Percentiles rank a stretch among this genome's conserved stretches.
These are phyloP conservation scores for Petrosia ficiformis DNA, from an alignment of 37 sponge, comb jelly and placozoan species.

Conservation along the genomic window DNA sequence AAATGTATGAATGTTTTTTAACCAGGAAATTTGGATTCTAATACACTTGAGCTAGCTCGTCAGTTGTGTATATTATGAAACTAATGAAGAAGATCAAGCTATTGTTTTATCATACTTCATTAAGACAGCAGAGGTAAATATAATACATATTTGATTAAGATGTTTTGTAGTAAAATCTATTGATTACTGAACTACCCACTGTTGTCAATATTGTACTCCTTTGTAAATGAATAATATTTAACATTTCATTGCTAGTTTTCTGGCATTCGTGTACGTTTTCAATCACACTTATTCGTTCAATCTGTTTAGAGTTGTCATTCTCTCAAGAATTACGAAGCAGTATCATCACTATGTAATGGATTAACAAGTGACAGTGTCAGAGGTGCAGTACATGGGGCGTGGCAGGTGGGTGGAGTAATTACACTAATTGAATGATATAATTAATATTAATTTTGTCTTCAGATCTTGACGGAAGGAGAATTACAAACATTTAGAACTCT, in stretches of 20 bases:
- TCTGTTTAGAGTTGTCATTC: slow-evolving; percentile 57
- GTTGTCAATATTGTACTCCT: too few relatives aligned
- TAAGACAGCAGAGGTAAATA: slow-evolving; percentile 64
- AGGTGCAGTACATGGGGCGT: neutral
- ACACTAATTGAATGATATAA: neutral
- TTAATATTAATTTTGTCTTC: neutral
- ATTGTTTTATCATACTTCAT: slow-evolving; percentile 69
- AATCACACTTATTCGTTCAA: neutral
- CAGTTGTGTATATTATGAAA: slow-evolving; percentile 48
- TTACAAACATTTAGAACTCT: too few relatives aligned
- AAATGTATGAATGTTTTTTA: neutral
- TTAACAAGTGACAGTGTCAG: slow-evolving; percentile 17
- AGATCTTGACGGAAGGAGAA: slow-evolving; percentile 13
- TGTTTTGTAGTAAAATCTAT: too few relatives aligned
- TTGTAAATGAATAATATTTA: too few relatives aligned
- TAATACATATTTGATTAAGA: too few relatives aligned
- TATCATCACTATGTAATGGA: slow-evolving; percentile 50
- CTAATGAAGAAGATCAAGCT: slow-evolving; percentile 35
- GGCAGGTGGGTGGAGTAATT: slow-evolving; percentile 30
- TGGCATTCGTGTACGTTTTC: neutral
- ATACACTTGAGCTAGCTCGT: slow-evolving; percentile 67
- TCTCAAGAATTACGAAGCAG: slow-evolving; percentile 67
- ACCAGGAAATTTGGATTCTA: too few relatives aligned
- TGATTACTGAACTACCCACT: too few relatives aligned
- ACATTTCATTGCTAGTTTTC: too few relatives aligned